phyloP scores from a whole-genome alignment of 2,113 vertebrate genomes.

The Anolis carolinensis region DNA sequence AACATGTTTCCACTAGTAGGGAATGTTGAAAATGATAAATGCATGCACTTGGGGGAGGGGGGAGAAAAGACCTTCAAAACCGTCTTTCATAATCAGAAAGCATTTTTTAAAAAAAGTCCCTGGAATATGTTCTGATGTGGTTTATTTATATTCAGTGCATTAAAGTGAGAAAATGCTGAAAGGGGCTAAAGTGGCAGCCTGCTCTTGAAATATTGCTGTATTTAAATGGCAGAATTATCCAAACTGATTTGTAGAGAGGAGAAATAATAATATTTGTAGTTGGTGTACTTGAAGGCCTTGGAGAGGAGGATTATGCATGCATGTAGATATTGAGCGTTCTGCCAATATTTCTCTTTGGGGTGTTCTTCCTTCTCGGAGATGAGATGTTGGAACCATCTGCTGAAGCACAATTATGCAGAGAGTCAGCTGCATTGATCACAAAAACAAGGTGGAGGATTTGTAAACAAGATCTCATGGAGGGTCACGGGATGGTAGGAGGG shows the following conservation, averaged over 20 bases:
- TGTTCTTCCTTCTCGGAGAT: neutral
- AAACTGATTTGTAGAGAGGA: constrained; percentile 48
- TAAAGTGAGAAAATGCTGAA: constrained; percentile 65
- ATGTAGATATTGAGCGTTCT: neutral
- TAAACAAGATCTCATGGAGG: neutral
- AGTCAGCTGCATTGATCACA: neutral
- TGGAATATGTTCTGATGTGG: constrained; percentile 58
- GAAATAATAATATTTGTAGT: constrained; percentile 1
- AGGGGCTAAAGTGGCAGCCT: constrained; percentile 47
- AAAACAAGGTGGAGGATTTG: neutral
- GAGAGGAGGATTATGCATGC: accelerated
- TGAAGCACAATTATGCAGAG: no score
- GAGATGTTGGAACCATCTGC: neutral
- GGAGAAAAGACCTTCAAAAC: constrained; percentile 48
- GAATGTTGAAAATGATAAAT: constrained; percentile 46
- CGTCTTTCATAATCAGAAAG: constrained; percentile 56
- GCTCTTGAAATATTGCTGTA: constrained; percentile 43
- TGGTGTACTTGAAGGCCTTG: neutral
- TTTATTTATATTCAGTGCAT: constrained; percentile 69
- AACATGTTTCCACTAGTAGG: constrained; percentile 23
- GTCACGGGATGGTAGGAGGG: no score
- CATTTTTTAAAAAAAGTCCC: constrained; percentile 35
- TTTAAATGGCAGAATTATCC: constrained; percentile 50
- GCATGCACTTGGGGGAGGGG: constrained; percentile 48
- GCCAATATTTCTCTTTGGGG: neutral